These are phyloP conservation scores for Spicauda simplicius DNA, from an alignment of 2,888 invertebrate genomes.

Conservation along the genomic window DNA sequence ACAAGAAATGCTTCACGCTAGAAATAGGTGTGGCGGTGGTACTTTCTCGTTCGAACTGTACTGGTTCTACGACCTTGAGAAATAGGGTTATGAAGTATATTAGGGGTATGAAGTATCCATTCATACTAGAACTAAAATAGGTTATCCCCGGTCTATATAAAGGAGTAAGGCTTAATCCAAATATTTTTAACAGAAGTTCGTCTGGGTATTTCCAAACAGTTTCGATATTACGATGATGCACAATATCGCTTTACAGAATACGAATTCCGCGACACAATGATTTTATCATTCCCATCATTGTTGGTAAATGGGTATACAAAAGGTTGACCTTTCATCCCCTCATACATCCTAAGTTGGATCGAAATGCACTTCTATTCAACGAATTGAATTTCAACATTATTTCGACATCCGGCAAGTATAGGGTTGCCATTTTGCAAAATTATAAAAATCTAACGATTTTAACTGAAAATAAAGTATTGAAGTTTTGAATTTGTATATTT, in stretches of 20 bases:
- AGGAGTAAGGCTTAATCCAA: too few relatives aligned
- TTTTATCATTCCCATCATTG: constrained; percentile 1
- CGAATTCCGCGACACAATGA: neutral
- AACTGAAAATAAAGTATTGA: neutral
- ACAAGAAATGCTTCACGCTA: too few relatives aligned
- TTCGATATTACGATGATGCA: neutral
- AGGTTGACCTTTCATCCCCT: neutral
- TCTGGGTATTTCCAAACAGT: neutral
- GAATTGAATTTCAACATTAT: constrained; percentile 28
- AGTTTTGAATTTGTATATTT: neutral
- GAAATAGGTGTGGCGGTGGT: too few relatives aligned
- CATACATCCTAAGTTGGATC: constrained; percentile 4
- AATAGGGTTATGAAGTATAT: too few relatives aligned
- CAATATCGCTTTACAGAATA: neutral
- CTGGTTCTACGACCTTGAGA: too few relatives aligned
- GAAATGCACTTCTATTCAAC: constrained; percentile 23
- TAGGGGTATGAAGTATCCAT: too few relatives aligned
- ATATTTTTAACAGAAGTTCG: too few relatives aligned
- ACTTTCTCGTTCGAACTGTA: too few relatives aligned
- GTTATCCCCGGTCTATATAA: too few relatives aligned
- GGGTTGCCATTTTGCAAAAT: constrained; percentile 5
- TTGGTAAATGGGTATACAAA: neutral
- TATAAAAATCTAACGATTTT: neutral
- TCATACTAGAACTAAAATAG: too few relatives aligned
- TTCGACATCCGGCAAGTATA: constrained; percentile 3